phyloP scores from a whole-genome alignment of 1,140 invertebrate genomes.

The Anagrus nilaparvatae region DNA sequence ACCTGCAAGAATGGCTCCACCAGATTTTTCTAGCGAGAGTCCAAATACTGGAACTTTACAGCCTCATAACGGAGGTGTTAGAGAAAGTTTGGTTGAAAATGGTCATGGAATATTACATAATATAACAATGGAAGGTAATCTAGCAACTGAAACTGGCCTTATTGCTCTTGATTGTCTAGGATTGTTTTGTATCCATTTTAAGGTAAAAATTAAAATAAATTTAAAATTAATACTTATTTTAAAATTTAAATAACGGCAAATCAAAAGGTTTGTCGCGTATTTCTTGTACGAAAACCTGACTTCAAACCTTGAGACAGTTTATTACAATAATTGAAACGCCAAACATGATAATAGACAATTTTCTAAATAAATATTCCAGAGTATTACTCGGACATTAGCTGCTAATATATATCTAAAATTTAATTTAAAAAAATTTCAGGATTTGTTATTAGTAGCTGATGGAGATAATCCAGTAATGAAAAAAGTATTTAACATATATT shows the following conservation, averaged over 20 bases:
- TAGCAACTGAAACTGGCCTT: slow-evolving; percentile 83
- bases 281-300: too few relatives aligned
- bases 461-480: slow-evolving; percentile 68
- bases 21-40: slow-evolving; percentile 45
- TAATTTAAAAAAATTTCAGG: slow-evolving; percentile 25
- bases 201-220: slow-evolving; percentile 25
- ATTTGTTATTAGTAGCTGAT: slow-evolving; percentile 51
- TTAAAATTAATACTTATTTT: neutral
- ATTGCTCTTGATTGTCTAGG: slow-evolving; percentile 77
- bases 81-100: slow-evolving; percentile 49
- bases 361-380: too few relatives aligned
- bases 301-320: too few relatives aligned
- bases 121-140: slow-evolving; percentile 71
- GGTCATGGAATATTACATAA: slow-evolving; percentile 51
- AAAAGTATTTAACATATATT: slow-evolving; percentile 70
- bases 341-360: too few relatives aligned
- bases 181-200: slow-evolving; percentile 73
- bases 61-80: slow-evolving; percentile 35
- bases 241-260: too few relatives aligned
- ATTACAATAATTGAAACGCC: too few relatives aligned
- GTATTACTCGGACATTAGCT: too few relatives aligned
- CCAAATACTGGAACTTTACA: slow-evolving; percentile 45
- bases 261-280: too few relatives aligned
- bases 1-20: slow-evolving; percentile 67
- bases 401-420: too few relatives aligned